phyloP scores from a whole-genome alignment of 2,888 invertebrate genomes.

The Cheilosia vernalis region DNA sequence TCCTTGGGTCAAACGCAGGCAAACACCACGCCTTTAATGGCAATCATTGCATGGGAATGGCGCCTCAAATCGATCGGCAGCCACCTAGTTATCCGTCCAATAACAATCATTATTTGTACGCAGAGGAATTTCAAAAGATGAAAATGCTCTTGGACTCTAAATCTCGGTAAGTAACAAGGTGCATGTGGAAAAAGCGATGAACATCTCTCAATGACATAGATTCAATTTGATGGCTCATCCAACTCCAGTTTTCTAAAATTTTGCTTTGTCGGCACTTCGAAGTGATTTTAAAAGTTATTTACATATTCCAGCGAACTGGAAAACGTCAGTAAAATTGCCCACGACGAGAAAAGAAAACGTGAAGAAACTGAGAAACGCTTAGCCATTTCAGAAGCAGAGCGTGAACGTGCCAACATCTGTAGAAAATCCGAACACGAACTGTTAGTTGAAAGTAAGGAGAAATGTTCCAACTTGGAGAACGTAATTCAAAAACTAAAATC shows the following conservation, averaged over 20 bases:
- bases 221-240: too few relatives aligned
- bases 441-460: slow-evolving; percentile 84
- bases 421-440: slow-evolving; percentile 87
- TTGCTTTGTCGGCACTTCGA: too few relatives aligned
- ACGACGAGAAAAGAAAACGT: slow-evolving; percentile 77
- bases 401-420: slow-evolving; percentile 85
- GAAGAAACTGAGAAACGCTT: slow-evolving; percentile 85
- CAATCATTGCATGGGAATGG: slow-evolving; percentile 14
- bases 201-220: too few relatives aligned
- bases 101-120: slow-evolving; percentile 14
- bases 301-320: slow-evolving; percentile 80
- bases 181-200: neutral
- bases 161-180: slow-evolving; percentile 82
- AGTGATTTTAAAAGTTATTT: too few relatives aligned
- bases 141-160: slow-evolving; percentile 83
- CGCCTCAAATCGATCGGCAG: slow-evolving; percentile 14
- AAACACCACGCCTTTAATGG: slow-evolving; percentile 26
- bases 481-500: slow-evolving; percentile 79
- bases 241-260: too few relatives aligned
- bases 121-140: slow-evolving; percentile 78
- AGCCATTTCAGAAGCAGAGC: slow-evolving; percentile 86
- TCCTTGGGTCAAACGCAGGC: slow-evolving; percentile 35
- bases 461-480: slow-evolving; percentile 81
- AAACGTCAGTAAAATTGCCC: slow-evolving; percentile 82
- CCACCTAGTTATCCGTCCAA: slow-evolving; percentile 28